A percentile compares a stretch with the other conserved stretches of the same genome.
Evolutionary conservation across 2,888 invertebrate genomes (phyloP).

Genomic region (Chelonus formosanus): DNA sequence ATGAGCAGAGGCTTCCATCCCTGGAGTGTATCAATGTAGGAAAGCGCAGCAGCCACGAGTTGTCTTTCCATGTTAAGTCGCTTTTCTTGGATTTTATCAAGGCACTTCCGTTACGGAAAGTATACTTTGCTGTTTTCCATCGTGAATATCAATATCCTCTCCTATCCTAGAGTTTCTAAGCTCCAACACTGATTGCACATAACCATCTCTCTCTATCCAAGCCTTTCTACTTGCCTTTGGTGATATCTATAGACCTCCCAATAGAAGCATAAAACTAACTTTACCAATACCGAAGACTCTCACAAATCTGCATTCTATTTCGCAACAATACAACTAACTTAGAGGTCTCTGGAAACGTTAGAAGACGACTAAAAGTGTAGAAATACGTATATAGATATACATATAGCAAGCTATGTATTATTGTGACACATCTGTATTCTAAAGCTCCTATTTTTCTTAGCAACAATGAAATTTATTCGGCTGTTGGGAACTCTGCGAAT

Average conservation of each 20-base stretch:
- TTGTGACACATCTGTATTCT: too few species aligned
- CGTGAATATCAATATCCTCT: slow-evolving; percentile 27
- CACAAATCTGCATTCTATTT: slow-evolving; percentile 42
- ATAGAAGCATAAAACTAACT: slow-evolving; percentile 49
- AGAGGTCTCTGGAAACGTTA: neutral
- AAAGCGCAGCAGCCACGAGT: slow-evolving; percentile 3
- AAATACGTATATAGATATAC: neutral
- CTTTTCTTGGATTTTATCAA: slow-evolving; percentile 15
- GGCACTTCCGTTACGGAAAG: slow-evolving; percentile 10
- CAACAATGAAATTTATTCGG: too few species aligned
- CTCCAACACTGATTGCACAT: slow-evolving; percentile 46
- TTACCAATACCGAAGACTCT: slow-evolving; percentile 41
- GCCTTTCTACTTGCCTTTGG: slow-evolving; percentile 6
- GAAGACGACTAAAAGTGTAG: neutral
- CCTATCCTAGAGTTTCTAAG: slow-evolving; percentile 23
- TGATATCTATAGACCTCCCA: slow-evolving; percentile 28
- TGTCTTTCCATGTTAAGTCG: slow-evolving; percentile 26
- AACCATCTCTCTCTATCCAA: slow-evolving; percentile 15
- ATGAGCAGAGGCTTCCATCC: neutral
- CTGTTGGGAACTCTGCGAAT: too few species aligned
- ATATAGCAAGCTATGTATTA: neutral
- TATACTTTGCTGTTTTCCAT: slow-evolving; percentile 16
- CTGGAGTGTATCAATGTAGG: neutral
- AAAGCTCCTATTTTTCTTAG: too few species aligned
- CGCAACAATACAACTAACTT: slow-evolving; percentile 12